Evolutionary conservation across 2,888 invertebrate genomes (phyloP), one percentile per base, ranked within the genome.

Genomic region (Acanthosepion pharaonis): DNA sequence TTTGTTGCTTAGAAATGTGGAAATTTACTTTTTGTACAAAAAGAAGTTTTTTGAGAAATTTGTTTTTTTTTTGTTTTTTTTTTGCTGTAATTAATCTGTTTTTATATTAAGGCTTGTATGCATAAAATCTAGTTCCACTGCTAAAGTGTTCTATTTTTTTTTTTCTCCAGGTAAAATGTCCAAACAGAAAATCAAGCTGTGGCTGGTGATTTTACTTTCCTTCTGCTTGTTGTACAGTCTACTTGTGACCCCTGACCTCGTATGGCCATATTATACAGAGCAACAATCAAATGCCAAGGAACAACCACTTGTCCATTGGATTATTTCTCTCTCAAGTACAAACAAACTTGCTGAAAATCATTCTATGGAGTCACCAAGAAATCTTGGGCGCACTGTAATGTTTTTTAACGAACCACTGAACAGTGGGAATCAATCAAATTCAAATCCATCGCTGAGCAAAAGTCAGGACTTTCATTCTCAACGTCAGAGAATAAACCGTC

Each of bases 401-500:
- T 78, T 78, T 78, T 78, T 78, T n/a, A 78, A 78, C 78, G 78
- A 78, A 78, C 78, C 78, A 78, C 78, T 18, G 5, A 78, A n/a
- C n/a, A 15, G 78, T 78, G 78, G 78, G 78, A 78, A 78, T 59
- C 59, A 59, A 59, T 59, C 4, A 23, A 59, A 59, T 23, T 59
- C 59, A 20, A 59, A 59, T 78, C n/a, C n/a, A 33, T n/a, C 9
- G 8, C 33, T 9, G n/a, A 78, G 78, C 23, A 23, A 59, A 78
- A n/a, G 15, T 78, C 78, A 15, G 18, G 78, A 3, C 5, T 64
- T 64, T 25, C 4, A 23, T 3, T 28, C 23, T 28, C 25, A 64
- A 64, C 78, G 78, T 3, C n/a, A 0, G 33, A n/a, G 33, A 18
- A 94, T 95, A n/a, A 96, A 96, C 94, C 96, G 96, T 23, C 96